Evolutionary conservation across 2,797 vertebrate species (phyloP), one percentile per base, ranked within the genome.

Genomic region (Chiroxiphia lanceolata): DNA sequence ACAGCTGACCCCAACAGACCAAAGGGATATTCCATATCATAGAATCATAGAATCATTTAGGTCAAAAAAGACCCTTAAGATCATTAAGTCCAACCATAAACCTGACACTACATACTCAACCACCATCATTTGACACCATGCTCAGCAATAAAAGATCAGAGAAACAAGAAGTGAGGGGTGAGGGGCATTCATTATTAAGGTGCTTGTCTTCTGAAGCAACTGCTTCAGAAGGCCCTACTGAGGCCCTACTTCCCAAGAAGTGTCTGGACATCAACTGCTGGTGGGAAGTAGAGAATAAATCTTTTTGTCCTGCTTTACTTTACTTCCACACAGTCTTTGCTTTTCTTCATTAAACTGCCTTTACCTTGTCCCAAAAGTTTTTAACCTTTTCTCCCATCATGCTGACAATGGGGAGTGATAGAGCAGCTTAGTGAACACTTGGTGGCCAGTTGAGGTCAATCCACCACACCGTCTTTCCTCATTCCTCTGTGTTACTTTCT

Each of bases 151-250:
- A 64, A 79, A 57, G 6, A 15, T 13, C n/a, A 36, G 19, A 38
- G 13, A 29, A 79, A 31, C 38, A 19, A 87, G 21, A 17, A 61
- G 4, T 11, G 17, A 48, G 42, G 7, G 15, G 25, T 33, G 10
- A 3, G 3, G 4, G 2, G 1, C 8, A 31, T 51, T 47, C 2
- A 6, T 53, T 67, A 31, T 33, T 68, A 31, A 31, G 15, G 2
- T 16, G 2, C 21, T 65, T 48, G 7, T 68, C 38, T 72, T 81
- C 15, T 13, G 3, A 65, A 91, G 6, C 10, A 69, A n/a, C 4
- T 42, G 19, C 36, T 57, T 40, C 40, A 40, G 40, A 40, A 40
- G 40, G 14, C 13, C 40, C 40, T 50, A 15, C 9, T 59, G n/a
- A 59, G 3, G 14, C 14, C 8, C 15, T 48, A 1, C 22, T 82